Conservation (phyloP, 2,113 vertebrate genomes). For the Scortum barcoo region DNA sequence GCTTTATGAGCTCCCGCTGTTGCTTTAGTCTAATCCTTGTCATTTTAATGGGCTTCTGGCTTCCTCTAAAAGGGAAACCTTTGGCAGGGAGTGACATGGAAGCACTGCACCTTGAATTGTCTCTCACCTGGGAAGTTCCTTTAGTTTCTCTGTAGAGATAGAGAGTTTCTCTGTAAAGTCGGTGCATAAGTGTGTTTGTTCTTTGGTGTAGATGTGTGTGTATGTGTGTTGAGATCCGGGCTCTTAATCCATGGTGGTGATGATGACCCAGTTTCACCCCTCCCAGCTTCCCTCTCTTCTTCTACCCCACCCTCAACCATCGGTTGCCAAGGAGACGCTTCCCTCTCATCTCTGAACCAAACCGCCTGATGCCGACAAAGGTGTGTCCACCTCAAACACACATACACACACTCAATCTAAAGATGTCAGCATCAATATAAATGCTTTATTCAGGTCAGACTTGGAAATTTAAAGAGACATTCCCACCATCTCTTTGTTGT, state of each 20-base stretch:
- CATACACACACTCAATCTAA: conserved; percentile 18
- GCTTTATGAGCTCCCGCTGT: conserved; percentile 64
- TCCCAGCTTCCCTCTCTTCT: neutral
- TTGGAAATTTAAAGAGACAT: conserved; percentile 9
- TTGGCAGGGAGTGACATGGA: conserved; percentile 25
- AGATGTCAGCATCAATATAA: conserved; percentile 1
- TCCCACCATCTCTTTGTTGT: too few relatives aligned
- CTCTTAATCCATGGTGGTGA: conserved; percentile 70
- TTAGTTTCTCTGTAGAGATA: neutral
- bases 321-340: conserved; percentile 76
- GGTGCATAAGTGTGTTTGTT: neutral
- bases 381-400: conserved; percentile 46
- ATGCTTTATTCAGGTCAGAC: conserved; percentile 6
- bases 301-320: conserved; percentile 42
- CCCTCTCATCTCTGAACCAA: conserved; percentile 64
- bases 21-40: conserved; percentile 66
- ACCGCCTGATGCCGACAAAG: conserved; percentile 41
- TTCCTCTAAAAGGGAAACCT: conserved; percentile 64
- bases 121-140: conserved; percentile 43
- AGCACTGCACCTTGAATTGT: neutral
- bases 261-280: conserved; percentile 78
- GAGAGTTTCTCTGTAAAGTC: neutral
- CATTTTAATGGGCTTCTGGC: conserved; percentile 71
- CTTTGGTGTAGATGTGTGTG: neutral
- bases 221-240: conserved; percentile 52